Evolutionary conservation across 2,797 vertebrate genomes (phyloP), one percentile per base, ranked within the genome.

Genomic region (Petrocephalus sullivani): DNA sequence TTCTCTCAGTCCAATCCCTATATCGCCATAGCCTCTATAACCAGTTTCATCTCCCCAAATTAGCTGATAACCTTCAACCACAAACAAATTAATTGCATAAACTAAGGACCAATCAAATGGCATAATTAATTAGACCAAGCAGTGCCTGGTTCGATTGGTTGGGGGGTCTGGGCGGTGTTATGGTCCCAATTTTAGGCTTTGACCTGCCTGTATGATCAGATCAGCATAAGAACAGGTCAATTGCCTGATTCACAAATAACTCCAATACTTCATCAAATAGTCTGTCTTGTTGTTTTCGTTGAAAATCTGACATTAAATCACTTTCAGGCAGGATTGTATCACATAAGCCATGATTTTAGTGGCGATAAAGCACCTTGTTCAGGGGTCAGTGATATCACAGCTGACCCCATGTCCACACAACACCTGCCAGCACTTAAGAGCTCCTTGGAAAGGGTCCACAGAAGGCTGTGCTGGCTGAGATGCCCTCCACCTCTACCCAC

Each of bases 111-210:
- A 95, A 95, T 96, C 95, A 94, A 96, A 95, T 93, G 93, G 88
- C 95, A 93, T 94, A 95, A 93, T 93, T 95, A 96, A 96, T 96
- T 96, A 95, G 94, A 93, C 94, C 89, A 89, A 94, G 94, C 93
- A 92, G 93, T 90, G 94, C 94, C 95, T 58, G 94, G 93, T 95
- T 93, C 95, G 95, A 96, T 95, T 93, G 95, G 95, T 95, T 94
- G 95, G 94, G 21, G 9, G 60, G 87, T 78, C 64, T 28, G 41
- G 78, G 56, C 12, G 54, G 54, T 85, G 54, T 53, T 37, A 41
- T 57, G 28, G 71, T 57, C 60, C 75, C 85, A 23, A 14, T 9
- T 51, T 82, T 12, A 54, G 87, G 46, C 28, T 60, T 83, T 23
- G 10, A 60, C 61, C 53, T 46, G 16, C 87, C 58, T 37, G 21